Evolutionary conservation across 2,797 vertebrate genomes (phyloP).

Genomic region (Xiphophorus birchmanni): DNA sequence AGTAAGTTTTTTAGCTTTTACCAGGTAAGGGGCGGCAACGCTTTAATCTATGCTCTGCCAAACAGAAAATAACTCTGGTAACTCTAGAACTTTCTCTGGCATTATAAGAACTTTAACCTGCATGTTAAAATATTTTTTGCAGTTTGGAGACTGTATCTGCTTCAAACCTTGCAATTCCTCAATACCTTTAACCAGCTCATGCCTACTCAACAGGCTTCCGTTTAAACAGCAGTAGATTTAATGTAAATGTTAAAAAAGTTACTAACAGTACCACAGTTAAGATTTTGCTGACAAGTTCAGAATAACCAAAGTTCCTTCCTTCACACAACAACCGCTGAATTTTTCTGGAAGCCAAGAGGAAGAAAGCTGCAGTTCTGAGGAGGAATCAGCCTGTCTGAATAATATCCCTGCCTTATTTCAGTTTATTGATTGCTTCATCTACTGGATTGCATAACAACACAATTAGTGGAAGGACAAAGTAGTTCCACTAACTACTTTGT

Average conservation of each 20-base stretch:
- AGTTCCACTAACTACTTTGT: too few species aligned
- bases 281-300: constrained; percentile 56
- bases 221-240: not conserved
- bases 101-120: not conserved
- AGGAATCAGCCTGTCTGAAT: constrained; percentile 53
- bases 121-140: not conserved
- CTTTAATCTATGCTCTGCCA: not conserved
- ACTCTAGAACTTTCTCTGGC: not conserved
- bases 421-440: constrained; percentile 50
- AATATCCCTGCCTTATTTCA: constrained; percentile 23
- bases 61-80: not conserved
- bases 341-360: constrained; percentile 28
- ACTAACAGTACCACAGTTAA: constrained; percentile 6
- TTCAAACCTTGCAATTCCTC: not conserved
- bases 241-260: not conserved
- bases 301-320: constrained; percentile 44
- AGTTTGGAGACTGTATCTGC: not conserved
- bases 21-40: not conserved
- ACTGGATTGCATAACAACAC: constrained; percentile 43
- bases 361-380: constrained; percentile 30
- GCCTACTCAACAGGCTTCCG: not conserved
- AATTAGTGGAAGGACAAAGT: not conserved
- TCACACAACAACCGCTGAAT: constrained; percentile 16
- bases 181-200: not conserved
- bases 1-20: too few species aligned